Base-by-base conservation (phyloP, 2,113 vertebrate genomes). In the Heterochromis multidens region DNA sequence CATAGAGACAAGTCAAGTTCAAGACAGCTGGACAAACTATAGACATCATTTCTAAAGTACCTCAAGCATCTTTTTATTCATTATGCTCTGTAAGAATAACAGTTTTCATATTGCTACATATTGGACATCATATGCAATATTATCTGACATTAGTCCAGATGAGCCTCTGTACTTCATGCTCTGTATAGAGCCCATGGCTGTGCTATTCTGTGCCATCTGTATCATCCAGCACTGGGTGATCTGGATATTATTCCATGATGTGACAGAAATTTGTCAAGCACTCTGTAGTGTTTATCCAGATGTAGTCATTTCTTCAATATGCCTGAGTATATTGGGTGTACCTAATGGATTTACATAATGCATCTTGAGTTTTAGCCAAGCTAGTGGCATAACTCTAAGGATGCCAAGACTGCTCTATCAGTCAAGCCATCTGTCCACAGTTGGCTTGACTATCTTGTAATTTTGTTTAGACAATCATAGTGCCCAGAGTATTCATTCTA, bases 121-220 rank as follows among this genome's bases (percentile, higher is more conserved):
- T 35, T 67, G n/a, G 4, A 37, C n/a, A 70, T 46, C 0, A 16
- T 17, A 27, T 11, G 23, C 14, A 27, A 2, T 46, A 17, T 27
- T 65, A 37, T 23, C 11, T 65, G 61, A n/a, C 61, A 65, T 37
- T 33, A 65, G 3, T 63, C 2, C 61, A 67, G 25, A 67, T 70
- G 37, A 70, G 37, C 63, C 23, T 70, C 2, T 46, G 37, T 17
- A 43, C 13, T 17, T 70, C 0, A 70, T 43, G n/a, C 7, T 17
- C 37, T 70, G 25, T 70, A 17, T 23, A 0, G 6, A 65, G 0
- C 21, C 21, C 61, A 37, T 0, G 43, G 37, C 37, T 67, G n/a
- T 25, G 63, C 14, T 27, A 70, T 46, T 70, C 37, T 70, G 37
- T 46, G 65, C 14, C 37, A 46, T 46, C 37, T 46, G 23, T 8